A percentile compares a stretch with the other conserved stretches of the same genome.
These are phyloP conservation scores for Frankliniella fusca DNA, from an alignment of 2,888 invertebrate genomes.

Conservation along the genomic window DNA sequence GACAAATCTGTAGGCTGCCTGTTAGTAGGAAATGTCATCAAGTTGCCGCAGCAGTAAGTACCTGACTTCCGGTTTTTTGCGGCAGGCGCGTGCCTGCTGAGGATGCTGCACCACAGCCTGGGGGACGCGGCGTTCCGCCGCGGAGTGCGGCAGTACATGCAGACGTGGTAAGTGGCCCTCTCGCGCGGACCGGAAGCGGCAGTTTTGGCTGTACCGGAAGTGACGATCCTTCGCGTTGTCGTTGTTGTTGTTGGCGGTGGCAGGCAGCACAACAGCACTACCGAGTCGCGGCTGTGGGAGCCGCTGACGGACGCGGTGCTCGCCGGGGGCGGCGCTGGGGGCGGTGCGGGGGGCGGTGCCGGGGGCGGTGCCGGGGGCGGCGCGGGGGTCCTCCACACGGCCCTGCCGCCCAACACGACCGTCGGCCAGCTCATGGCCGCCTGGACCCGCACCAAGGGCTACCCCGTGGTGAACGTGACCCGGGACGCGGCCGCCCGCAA, in stretches of 20 bases:
- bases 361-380: too few species aligned
- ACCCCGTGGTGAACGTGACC: constrained; percentile 13
- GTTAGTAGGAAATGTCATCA: too few species aligned
- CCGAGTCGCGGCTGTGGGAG: constrained; percentile 14
- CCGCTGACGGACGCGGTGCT: not conserved
- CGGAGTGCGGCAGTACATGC: not conserved
- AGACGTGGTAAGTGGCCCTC: not conserved
- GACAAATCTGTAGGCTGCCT: too few species aligned
- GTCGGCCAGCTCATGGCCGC: not conserved
- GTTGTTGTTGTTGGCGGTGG: not conserved
- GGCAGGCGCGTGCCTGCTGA: not conserved
- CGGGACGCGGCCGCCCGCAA: not conserved
- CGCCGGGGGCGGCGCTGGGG: not conserved
- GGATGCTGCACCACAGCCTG: constrained; percentile 7
- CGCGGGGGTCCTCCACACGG: not conserved
- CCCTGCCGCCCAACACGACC: not conserved
- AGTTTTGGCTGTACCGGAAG: not conserved
- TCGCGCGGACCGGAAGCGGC: not conserved
- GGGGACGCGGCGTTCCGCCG: not conserved
- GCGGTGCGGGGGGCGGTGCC: too few species aligned
- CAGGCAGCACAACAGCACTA: constrained; percentile 19
- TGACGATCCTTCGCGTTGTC: not conserved
- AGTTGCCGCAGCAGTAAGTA: too few species aligned
- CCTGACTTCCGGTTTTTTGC: not conserved
- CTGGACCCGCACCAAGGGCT: not conserved